Evolutionary conservation across 2,797 vertebrate genomes (phyloP), one percentile per base, ranked within the genome.

Genomic region (Smutsia temminckii): DNA sequence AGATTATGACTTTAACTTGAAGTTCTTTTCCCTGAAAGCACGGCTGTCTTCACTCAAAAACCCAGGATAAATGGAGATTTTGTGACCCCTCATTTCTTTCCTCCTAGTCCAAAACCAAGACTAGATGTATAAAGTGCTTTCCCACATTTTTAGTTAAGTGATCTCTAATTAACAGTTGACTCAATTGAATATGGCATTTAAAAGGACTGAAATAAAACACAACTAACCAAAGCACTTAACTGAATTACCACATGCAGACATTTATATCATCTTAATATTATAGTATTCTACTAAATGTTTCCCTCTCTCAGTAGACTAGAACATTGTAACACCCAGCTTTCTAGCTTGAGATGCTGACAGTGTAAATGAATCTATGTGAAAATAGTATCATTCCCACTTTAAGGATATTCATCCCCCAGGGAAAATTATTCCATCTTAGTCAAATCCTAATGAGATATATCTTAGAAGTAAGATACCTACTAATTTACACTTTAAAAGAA

Each of bases 191-290:
- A 79, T 18, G 40, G 59, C 68, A 69, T 83, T 46, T 93, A 71
- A 91, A 96, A 66, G 49, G 84, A 80, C 66, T 97, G 86, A 93
- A 95, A 86, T 75, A 91, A 96, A 80, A 86, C 23, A n/a, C 34
- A 34, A 87, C 55, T 74, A 92, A 66, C 57, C 34, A 74, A 95
- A 85, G 78, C n/a, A 91, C 37, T 49, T 79, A 88, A 6, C 34
- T 32, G 42, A 59, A 55, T 91, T 34, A 20, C 46, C 85, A 49
- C 46, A 49, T 1, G 3, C 6, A 51, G n/a, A 79, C 29, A 90
- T 7, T 55, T 53, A 69, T 8, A 71, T 29, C 29, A 12, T 59
- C 55, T 80, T 71, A 23, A 69, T 37, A 84, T 64, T 9, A n/a
- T 6, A 23, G 29, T 9, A 11, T 18, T 63, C 66, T 40, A 37